Base-by-base conservation (phyloP, 2,888 invertebrate species). In the Drosophila glabriapex region DNA sequence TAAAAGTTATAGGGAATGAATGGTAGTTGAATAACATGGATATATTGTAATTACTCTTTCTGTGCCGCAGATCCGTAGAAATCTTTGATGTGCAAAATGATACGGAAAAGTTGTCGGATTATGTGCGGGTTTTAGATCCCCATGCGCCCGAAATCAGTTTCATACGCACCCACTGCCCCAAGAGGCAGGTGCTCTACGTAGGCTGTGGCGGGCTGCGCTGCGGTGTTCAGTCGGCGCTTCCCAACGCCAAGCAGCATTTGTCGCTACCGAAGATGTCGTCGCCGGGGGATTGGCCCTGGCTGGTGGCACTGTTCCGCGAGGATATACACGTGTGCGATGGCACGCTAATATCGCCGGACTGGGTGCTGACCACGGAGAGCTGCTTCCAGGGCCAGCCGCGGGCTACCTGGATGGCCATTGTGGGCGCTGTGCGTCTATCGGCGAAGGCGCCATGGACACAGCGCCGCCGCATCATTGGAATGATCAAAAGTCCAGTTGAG, bases 261-360 rank as follows among this genome's bases (percentile, higher is more conserved):
- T 90, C 92, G 12, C 93, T 97, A 72, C 94, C 95, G 43, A 96
- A 97, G 88, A 96, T 97, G 93, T 95, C 97, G 1, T 94, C 94
- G 5, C 96, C 97, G 1, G 97, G 97, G 3, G 97, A 97, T 92
- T 97, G 98, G 98, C 98, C 98, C n/a, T 98, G 98, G 98, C 96
- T 97, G 91, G 97, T 96, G 25, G 96, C 97, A 3, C 94, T 98
- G 4, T 95, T 97, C 89, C 96, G 97, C 85, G 96, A 97, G 89
- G 96, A 97, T 80, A 96, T 96, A 49, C 98, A 98, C 92, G 96
- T 97, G 9, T 98, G 98, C 92, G 98, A 98, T 92, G 98, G 97
- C 2, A 97, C 97, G 1, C 94, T 98, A 46, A 92, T 93, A 29
- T 96, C 97, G 37, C 94, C 96, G 6, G 95, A 96, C 69, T 98